Base-by-base conservation (phyloP, 92 coral and sea anemone genomes). In the Phenganax subtilis region DNA sequence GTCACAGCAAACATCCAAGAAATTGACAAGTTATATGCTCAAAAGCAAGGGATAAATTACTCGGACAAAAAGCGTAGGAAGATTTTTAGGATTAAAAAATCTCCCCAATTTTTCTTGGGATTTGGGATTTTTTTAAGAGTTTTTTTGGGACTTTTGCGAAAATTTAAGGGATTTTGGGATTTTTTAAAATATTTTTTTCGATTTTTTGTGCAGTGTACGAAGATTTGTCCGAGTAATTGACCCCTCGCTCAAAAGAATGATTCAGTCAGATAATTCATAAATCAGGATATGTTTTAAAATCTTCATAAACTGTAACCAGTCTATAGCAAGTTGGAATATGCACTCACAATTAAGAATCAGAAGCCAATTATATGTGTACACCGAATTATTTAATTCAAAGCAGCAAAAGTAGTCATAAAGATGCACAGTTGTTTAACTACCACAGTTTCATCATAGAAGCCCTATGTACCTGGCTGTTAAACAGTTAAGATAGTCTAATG, bases 231-330 rank as follows among this genome's bases (percentile, higher is more conserved):
- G n/a, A n/a, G n/a, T n/a, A n/a, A n/a, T n/a, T n/a, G n/a, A n/a
- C n/a, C n/a, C n/a, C n/a, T n/a, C n/a, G n/a, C n/a, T n/a, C n/a
- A n/a, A 76, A 76, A 76, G 51, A 55, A 28, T 76, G 9, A 25
- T 59, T 79, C 69, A 79, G 37, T 79, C 16, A 55, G 76, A 53
- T 54, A 57, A 71, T 51, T 82, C 31, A 59, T 72, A 77, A 71
- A 55, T 72, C 54, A 82, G 37, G 47, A 82, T 58, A 29, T 76
- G 56, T 28, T 72, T 53, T 56, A 5, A 57, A 71, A 55, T 12
- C 54, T 57, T 29, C 54, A 70, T 20, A 25, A 17, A n/a, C 4
- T 37, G 47, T 68, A 14, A 25, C 52, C 54, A 44, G 3, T 14
- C 7, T 25, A 28, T 9, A 68, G 47, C 73, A 68, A 68, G n/a